Base-by-base conservation (phyloP, 2,113 vertebrate species). In the Osmerus eperlanus region DNA sequence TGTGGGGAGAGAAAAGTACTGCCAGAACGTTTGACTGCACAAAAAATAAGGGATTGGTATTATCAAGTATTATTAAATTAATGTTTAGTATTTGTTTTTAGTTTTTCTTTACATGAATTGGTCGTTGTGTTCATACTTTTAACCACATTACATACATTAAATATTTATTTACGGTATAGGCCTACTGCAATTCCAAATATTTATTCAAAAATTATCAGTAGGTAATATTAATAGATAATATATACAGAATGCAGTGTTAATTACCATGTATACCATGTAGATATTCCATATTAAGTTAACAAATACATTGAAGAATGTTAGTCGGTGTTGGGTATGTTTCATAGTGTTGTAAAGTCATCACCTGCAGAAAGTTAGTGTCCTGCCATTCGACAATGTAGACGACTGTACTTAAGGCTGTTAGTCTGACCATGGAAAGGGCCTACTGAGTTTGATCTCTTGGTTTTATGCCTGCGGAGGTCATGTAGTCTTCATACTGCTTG, bases 1-100 rank as follows among this genome's bases (percentile, higher is more conserved):
- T 79, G 86, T 82, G 84, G 61, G 85, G 79, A 76, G 73, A 78
- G 76, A 85, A 60, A 83, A 85, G 87, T 79, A 89, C 76, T 84
- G 81, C 84, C 83, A 86, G 73, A 82, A 70, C 85, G 70, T 83
- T 81, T 68, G 68, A 67, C 23, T 71, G 78, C 72, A 61, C 23
- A 75, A 70, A 77, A 73, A 84, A 77, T 72, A 76, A 73, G 74
- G n/a, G 72, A 67, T 79, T 77, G 25, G 18, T 52, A 73, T 36
- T 52, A 67, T 63, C 3, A 23, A n/a, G 59, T 61, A 32, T 52
- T 5, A 55, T 56, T 51, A 51, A 19, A 36, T 41, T 3, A 19
- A 47, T 52, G 41, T 21, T 70, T 74, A 75, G 65, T 65, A 32
- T 77, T 61, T 47, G 63, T 29, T 59, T 28, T 3, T 53, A 13